Conservation (phyloP, 1,140 invertebrate species). For the Centruroides sculpturatus region DNA sequence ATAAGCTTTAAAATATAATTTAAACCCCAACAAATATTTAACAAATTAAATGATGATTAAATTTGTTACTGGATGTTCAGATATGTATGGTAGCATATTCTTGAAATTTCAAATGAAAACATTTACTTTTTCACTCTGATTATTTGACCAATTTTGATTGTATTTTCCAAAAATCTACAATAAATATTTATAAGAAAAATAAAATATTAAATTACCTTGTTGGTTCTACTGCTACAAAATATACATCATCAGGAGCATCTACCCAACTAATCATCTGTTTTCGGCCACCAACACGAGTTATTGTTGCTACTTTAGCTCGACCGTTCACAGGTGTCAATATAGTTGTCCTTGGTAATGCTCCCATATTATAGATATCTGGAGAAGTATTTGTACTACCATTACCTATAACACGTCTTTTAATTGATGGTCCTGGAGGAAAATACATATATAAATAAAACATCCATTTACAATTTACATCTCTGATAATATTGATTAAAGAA, state of each 20-base stretch:
- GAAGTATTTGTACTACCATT: not conserved
- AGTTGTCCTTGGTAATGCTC: slow-evolving; percentile 18
- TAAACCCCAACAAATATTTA: no score
- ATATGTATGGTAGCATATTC: no score
- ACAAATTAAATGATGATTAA: no score
- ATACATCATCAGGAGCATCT: slow-evolving; percentile 93
- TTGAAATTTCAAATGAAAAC: not conserved
- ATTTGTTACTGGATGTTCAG: no score
- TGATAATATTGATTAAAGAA: no score
- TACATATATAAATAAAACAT: no score
- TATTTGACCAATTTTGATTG: no score
- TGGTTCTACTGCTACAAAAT: slow-evolving; percentile 75
- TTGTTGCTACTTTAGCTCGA: slow-evolving; percentile 50
- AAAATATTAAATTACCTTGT: slow-evolving; percentile 55
- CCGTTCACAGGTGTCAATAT: slow-evolving; percentile 35
- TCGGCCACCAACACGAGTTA: slow-evolving; percentile 40
- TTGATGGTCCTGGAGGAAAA: slow-evolving; percentile 32
- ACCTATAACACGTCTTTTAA: slow-evolving; percentile 33
- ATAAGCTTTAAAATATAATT: no score
- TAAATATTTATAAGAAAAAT: not conserved
- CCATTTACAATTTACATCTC: no score
- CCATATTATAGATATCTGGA: slow-evolving; percentile 14
- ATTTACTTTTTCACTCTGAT: not conserved
- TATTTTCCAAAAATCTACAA: no score
- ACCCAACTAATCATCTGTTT: slow-evolving; percentile 94